phyloP scores from a whole-genome alignment of 1,140 invertebrate genomes.

The Paraescarpia echinospica region DNA sequence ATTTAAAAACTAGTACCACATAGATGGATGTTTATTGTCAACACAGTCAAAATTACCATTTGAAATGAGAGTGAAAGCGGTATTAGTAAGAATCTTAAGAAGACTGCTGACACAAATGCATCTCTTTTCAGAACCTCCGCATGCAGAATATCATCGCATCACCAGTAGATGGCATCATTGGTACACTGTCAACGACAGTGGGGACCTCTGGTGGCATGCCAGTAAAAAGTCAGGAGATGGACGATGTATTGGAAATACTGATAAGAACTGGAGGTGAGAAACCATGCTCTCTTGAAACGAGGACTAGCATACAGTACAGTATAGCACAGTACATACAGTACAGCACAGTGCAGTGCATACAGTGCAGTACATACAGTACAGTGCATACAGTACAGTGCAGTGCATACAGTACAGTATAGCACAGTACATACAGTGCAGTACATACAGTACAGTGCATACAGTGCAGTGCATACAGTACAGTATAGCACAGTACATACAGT shows the following conservation, averaged over 20 bases:
- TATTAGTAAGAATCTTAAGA: background rate
- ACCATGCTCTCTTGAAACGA: background rate
- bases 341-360: too few relatives aligned
- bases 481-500: too few relatives aligned
- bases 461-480: too few relatives aligned
- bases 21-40: too few relatives aligned
- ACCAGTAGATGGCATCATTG: background rate
- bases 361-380: too few relatives aligned
- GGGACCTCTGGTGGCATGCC: slow-evolving; percentile 36
- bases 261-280: slow-evolving; percentile 79
- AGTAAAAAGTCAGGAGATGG: slow-evolving; percentile 83
- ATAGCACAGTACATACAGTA: too few relatives aligned
- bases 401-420: too few relatives aligned
- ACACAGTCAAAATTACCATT: background rate
- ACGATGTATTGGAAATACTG: slow-evolving; percentile 92
- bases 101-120: slow-evolving; percentile 12
- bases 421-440: too few relatives aligned
- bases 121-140: background rate
- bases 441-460: too few relatives aligned
- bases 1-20: too few relatives aligned
- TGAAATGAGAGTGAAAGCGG: background rate
- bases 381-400: too few relatives aligned
- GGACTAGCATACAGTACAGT: too few relatives aligned
- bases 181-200: background rate
- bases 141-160: slow-evolving; percentile 12